A percentile compares a stretch with the other conserved stretches of the same genome.
These are phyloP conservation scores for Iselma pallidipennis DNA, from an alignment of 2,888 invertebrate species.

Conservation along the genomic window DNA sequence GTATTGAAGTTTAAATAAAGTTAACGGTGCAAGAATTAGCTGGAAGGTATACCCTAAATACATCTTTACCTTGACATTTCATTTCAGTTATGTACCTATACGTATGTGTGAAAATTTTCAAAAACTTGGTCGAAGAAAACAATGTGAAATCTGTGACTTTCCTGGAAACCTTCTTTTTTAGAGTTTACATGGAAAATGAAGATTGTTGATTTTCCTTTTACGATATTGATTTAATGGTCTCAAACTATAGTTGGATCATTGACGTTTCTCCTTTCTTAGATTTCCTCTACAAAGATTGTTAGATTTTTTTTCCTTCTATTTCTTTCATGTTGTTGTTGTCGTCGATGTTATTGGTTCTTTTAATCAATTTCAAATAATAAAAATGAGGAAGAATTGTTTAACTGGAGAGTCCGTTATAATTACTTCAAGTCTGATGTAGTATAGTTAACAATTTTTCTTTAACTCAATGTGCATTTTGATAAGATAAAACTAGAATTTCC, in stretches of 20 bases:
- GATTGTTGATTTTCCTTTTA: conserved; percentile 1
- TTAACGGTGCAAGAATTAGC: background rate
- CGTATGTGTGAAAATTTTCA: background rate
- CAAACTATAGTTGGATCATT: too few relatives aligned
- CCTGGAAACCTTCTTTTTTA: background rate
- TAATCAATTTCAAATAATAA: background rate
- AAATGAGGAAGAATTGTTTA: background rate
- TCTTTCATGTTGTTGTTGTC: background rate
- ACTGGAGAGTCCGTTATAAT: background rate
- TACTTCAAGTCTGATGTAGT: background rate
- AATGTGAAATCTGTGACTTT: background rate
- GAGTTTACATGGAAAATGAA: background rate
- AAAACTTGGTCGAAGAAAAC: background rate
- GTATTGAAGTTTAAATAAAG: background rate
- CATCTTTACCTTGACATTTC: conserved; percentile 3
- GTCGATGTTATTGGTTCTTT: too few relatives aligned
- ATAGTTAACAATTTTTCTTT: too few relatives aligned
- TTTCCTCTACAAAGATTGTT: background rate
- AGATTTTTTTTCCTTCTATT: background rate
- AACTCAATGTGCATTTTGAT: too few relatives aligned
- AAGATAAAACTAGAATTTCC: too few relatives aligned
- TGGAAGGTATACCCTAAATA: background rate
- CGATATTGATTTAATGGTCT: background rate
- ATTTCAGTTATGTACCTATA: background rate
- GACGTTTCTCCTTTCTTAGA: background rate